Conservation (phyloP, 1,140 invertebrate genomes). For the Anoplophora glabripennis region DNA sequence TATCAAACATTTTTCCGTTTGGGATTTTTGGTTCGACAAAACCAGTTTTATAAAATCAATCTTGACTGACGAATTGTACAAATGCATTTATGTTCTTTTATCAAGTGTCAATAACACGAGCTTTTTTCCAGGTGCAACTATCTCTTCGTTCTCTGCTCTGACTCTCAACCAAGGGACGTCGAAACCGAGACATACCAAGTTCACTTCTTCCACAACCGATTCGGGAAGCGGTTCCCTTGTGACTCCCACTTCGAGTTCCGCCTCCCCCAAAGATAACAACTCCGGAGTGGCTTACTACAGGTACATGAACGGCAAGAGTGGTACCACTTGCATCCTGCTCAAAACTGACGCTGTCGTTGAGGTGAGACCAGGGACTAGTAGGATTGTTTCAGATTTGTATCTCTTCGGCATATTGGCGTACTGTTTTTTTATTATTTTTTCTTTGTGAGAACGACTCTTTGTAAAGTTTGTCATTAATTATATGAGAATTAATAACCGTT, state of each 20-base stretch:
- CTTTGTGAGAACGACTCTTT: too few relatives aligned
- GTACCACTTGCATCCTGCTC: slow-evolving; percentile 44
- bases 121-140: slow-evolving; percentile 18
- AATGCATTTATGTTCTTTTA: too few relatives aligned
- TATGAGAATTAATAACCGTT: too few relatives aligned
- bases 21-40: too few relatives aligned
- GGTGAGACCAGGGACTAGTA: slow-evolving; percentile 27
- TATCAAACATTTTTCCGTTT: too few relatives aligned
- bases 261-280: slow-evolving; percentile 26
- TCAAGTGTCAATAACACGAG: too few relatives aligned
- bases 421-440: too few relatives aligned
- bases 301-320: slow-evolving; percentile 35
- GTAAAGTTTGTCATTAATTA: too few relatives aligned
- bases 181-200: slow-evolving; percentile 39
- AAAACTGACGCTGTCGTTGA: slow-evolving; percentile 47
- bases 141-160: slow-evolving; percentile 26
- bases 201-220: slow-evolving; percentile 29
- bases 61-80: too few relatives aligned
- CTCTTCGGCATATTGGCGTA: too few relatives aligned
- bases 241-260: slow-evolving; percentile 20
- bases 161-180: slow-evolving; percentile 36
- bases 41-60: too few relatives aligned
- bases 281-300: slow-evolving; percentile 38
- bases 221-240: slow-evolving; percentile 27
- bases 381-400: too few relatives aligned